These are phyloP conservation scores for Petrolisthes manimaculis DNA, from an alignment of 2,888 invertebrate genomes.

Conservation along the genomic window DNA sequence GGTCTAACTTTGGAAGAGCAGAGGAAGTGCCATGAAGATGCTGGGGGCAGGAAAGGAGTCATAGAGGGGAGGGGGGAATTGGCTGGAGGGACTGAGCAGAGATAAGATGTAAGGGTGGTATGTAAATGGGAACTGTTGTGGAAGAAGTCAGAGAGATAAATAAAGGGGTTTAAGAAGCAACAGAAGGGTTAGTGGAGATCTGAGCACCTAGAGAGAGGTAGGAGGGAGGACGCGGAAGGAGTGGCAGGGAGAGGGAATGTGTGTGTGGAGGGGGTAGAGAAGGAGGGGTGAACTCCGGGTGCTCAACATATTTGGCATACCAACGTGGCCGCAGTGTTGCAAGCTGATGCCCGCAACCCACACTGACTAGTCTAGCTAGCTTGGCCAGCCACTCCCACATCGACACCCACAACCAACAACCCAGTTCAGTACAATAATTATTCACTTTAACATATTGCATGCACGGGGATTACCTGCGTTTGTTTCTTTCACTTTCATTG, in stretches of 20 bases:
- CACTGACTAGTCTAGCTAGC: too few relatives aligned
- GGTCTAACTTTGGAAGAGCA: background rate
- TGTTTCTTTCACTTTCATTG: too few relatives aligned
- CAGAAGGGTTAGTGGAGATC: background rate
- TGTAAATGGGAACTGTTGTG: background rate
- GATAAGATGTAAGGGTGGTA: background rate
- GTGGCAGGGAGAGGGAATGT: background rate
- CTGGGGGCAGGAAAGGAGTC: background rate
- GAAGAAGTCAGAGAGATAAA: background rate
- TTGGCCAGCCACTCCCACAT: background rate
- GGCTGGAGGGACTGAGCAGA: background rate
- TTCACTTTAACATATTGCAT: too few relatives aligned
- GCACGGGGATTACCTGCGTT: too few relatives aligned
- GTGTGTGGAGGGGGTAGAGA: background rate
- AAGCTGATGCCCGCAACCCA: background rate
- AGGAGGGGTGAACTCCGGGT: slow-evolving; percentile 5
- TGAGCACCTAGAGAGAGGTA: background rate
- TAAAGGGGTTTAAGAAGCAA: background rate
- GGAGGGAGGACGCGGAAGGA: background rate
- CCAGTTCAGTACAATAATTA: background rate
- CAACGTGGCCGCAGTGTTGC: background rate
- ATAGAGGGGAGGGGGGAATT: background rate
- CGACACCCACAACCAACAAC: slow-evolving; percentile 14
- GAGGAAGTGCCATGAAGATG: too few relatives aligned
- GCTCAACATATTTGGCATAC: slow-evolving; percentile 38